Percentiles rank a stretch among this genome's conserved stretches.
Evolutionary conservation across 2,888 invertebrate species (phyloP).

Genomic region (Heteromyza rotundicornis): DNA sequence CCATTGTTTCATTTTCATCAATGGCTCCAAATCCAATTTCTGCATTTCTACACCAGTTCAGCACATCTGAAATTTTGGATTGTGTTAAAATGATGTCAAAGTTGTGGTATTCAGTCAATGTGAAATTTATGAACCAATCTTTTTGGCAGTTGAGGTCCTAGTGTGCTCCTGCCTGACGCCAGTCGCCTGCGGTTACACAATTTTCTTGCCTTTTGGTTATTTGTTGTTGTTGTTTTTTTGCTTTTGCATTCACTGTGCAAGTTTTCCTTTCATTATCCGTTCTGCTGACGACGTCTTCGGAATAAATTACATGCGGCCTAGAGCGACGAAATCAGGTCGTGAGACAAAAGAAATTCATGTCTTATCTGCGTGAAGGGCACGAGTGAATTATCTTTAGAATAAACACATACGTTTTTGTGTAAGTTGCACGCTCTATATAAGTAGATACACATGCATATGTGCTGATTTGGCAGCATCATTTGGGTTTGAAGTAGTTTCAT

Average conservation of each 20-base stretch:
- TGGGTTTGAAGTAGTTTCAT: too few species aligned
- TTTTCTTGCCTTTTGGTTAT: neutral
- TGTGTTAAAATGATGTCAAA: neutral
- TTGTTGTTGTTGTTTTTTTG: neutral
- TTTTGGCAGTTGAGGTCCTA: neutral
- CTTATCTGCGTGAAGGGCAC: neutral
- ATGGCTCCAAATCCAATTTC: too few species aligned
- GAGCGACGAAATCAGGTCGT: conserved; percentile 5
- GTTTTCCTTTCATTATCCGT: neutral
- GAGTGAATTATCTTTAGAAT: neutral
- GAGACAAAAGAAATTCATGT: neutral
- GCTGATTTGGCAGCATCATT: too few species aligned
- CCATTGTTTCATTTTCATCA: neutral
- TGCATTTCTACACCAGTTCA: neutral
- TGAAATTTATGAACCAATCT: neutral
- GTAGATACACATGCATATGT: neutral
- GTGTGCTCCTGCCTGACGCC: neutral
- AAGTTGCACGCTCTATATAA: too few species aligned
- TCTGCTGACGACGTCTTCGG: conserved; percentile 1
- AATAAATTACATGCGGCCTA: conserved; percentile 2
- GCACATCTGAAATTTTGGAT: neutral
- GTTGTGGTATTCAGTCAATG: neutral
- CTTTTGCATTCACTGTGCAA: neutral
- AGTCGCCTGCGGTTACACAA: neutral
- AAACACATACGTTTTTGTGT: too few species aligned